A percentile compares a stretch with the other conserved stretches of the same genome.
Evolutionary conservation across 2,888 invertebrate genomes (phyloP).

Genomic region (Synanthedon myopaeformis): DNA sequence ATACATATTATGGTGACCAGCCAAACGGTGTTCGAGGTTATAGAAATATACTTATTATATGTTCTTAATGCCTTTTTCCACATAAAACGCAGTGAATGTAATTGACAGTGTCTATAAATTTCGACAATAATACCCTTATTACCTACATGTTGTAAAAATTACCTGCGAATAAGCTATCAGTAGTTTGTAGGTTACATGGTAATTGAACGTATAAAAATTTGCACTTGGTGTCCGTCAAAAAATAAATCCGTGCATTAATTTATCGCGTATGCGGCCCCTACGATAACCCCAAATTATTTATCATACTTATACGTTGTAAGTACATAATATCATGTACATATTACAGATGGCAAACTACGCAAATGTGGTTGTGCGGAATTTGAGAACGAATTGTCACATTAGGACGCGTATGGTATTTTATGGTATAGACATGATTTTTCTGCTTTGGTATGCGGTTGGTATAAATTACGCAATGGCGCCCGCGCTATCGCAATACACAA

Average conservation of each 20-base stretch:
- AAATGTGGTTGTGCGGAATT: slow-evolving; percentile 6
- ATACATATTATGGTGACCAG: no score
- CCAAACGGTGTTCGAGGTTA: no score
- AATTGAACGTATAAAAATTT: no score
- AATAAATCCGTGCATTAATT: neutral
- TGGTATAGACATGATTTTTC: slow-evolving; percentile 11
- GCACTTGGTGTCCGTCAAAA: neutral
- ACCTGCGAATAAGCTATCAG: no score
- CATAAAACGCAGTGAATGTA: no score
- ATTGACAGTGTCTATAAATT: no score
- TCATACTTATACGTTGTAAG: slow-evolving; percentile 42
- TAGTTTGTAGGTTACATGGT: no score
- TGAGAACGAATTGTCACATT: slow-evolving; percentile 6
- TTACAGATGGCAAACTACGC: slow-evolving; percentile 8
- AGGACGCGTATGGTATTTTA: slow-evolving; percentile 9
- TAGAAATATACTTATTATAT: no score
- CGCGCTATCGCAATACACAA: neutral
- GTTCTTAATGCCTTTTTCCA: no score
- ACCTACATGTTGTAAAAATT: no score
- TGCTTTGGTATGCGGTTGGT: slow-evolving; percentile 2
- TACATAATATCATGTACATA: slow-evolving; percentile 17
- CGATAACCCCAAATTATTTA: slow-evolving; percentile 66
- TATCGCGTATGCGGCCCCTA: slow-evolving; percentile 34
- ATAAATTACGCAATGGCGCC: slow-evolving; percentile 6
- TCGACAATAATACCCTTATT: no score